phyloP scores from a whole-genome alignment of 30 jellyfish, hydroid and myxozoan genomes.

The Rhopilema esculentum region DNA sequence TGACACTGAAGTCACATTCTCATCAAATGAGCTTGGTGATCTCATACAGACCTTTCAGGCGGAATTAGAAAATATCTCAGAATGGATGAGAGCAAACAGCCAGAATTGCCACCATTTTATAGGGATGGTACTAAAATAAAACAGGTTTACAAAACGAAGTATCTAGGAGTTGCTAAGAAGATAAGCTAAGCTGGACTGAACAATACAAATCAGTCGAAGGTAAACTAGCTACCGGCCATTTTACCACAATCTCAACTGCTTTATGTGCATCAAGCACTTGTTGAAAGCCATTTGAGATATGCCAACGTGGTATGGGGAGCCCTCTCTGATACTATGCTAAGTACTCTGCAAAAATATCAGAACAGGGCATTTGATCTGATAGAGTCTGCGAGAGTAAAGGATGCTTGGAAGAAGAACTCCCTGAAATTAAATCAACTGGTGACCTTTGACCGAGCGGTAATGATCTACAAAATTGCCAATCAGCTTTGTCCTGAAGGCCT shows the following conservation, averaged over 20 bases:
- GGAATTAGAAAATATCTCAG: background rate
- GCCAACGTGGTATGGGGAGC: constrained; percentile 27
- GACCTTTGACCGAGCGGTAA: too few relatives aligned
- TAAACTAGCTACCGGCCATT: background rate
- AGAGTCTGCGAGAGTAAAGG: too few relatives aligned
- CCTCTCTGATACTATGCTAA: background rate
- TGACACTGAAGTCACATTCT: background rate
- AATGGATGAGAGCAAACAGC: background rate
- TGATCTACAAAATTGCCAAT: too few relatives aligned
- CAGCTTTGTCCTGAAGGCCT: too few relatives aligned
- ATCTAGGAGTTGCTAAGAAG: constrained; percentile 4
- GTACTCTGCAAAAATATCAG: too few relatives aligned
- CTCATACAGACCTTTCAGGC: constrained; percentile 14
- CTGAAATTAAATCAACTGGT: too few relatives aligned
- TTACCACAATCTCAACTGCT: too few relatives aligned
- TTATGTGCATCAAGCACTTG: constrained; percentile 1
- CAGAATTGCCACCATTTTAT: background rate
- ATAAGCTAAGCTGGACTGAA: constrained; percentile 4
- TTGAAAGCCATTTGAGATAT: background rate
- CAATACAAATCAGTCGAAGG: constrained; percentile 4
- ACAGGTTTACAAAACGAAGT: background rate
- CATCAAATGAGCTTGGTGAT: background rate
- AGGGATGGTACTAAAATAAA: background rate
- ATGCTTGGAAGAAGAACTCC: too few relatives aligned
- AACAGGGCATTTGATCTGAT: too few relatives aligned